Evolutionary conservation across 2,113 vertebrate species (phyloP).

Genomic region (Etia nguti): DNA sequence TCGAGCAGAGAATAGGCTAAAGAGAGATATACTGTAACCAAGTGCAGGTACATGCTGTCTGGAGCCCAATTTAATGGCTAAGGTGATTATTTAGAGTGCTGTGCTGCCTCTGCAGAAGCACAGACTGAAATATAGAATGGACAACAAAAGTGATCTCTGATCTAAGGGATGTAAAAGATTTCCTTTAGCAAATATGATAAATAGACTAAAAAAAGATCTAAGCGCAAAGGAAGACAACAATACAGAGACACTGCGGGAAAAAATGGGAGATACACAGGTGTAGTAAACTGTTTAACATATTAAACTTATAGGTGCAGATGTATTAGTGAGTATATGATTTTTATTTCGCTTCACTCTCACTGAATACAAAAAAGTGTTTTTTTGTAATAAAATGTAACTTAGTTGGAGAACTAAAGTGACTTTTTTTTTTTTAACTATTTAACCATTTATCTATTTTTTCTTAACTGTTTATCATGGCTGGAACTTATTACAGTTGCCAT

Average conservation of each 20-base stretch:
- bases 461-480: not conserved
- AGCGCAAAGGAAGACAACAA: not conserved
- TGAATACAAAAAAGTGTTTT: not conserved
- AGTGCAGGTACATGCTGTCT: not conserved
- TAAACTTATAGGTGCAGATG: not conserved
- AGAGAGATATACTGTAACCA: not conserved
- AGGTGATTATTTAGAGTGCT: conserved; percentile 26
- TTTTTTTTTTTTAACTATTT: not conserved
- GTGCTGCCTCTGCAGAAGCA: not conserved
- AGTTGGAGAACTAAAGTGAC: not conserved
- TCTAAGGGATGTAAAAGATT: not conserved
- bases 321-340: not conserved
- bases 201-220: not conserved
- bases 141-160: not conserved
- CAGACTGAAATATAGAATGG: not conserved
- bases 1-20: not conserved
- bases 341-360: not conserved
- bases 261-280: not conserved
- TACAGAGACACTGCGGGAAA: not conserved
- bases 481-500: not conserved
- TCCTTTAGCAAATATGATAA: not conserved
- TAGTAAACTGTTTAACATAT: not conserved
- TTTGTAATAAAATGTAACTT: not conserved
- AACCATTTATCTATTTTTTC: not conserved
- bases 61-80: conserved; percentile 3